Conservation (phyloP, 2,797 vertebrate genomes). For the Cacajao melanocephalus region DNA sequence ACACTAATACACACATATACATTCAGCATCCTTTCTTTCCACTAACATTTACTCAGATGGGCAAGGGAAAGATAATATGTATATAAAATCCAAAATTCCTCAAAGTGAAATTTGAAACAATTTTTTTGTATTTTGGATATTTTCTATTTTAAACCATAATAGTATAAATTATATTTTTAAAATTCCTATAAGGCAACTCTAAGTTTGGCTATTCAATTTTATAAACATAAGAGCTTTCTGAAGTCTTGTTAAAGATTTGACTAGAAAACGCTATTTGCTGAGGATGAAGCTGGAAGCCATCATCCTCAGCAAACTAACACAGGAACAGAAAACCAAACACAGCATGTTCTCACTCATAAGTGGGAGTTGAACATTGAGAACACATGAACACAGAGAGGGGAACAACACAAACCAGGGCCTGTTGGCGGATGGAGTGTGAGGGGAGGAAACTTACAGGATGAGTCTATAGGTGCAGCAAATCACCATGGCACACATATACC, state of each 20-base stretch:
- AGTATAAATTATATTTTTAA: not conserved
- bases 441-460: too few relatives aligned
- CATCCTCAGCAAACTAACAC: too few relatives aligned
- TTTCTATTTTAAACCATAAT: conserved; percentile 56
- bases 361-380: too few relatives aligned
- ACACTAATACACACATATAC: not conserved
- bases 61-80: not conserved
- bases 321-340: too few relatives aligned
- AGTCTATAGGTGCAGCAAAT: too few relatives aligned
- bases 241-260: conserved; percentile 19
- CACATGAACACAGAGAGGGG: too few relatives aligned
- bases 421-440: too few relatives aligned
- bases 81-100: conserved; percentile 27
- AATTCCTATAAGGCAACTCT: not conserved
- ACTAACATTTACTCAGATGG: conserved; percentile 30
- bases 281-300: not conserved
- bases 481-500: too few relatives aligned
- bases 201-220: conserved; percentile 11
- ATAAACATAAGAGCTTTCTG: not conserved
- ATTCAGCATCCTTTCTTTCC: not conserved
- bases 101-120: conserved; percentile 38
- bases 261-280: too few relatives aligned
- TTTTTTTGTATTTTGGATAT: conserved; percentile 51
- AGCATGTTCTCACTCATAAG: too few relatives aligned
- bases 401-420: too few relatives aligned